These are phyloP conservation scores for Siniperca scherzeri DNA, from an alignment of 2,797 vertebrate species.

Conservation along the genomic window DNA sequence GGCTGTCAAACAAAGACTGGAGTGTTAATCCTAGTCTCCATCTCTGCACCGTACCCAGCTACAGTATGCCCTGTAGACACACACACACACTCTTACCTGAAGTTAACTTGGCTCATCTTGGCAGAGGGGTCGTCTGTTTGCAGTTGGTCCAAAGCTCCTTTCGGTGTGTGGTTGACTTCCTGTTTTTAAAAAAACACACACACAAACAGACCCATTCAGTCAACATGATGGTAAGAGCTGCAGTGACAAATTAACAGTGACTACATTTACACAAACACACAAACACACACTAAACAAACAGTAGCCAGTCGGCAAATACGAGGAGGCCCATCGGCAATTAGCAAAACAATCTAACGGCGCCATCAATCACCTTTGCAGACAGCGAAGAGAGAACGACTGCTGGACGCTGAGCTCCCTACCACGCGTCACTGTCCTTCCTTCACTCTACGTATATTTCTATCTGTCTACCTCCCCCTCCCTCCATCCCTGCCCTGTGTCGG, in stretches of 20 bases:
- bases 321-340: slow-evolving; percentile 63
- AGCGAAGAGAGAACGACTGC: slow-evolving; percentile 24
- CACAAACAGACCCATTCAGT: slow-evolving; percentile 10
- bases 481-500: slow-evolving; percentile 44
- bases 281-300: slow-evolving; percentile 13
- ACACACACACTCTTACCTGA: slow-evolving; percentile 69
- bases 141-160: slow-evolving; percentile 67
- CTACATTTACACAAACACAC: neutral
- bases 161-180: slow-evolving; percentile 73
- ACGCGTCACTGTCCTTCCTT: slow-evolving; percentile 39
- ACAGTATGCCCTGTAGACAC: slow-evolving; percentile 1
- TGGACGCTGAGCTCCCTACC: slow-evolving; percentile 36
- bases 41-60: neutral
- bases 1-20: slow-evolving; percentile 69
- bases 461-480: slow-evolving; percentile 54
- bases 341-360: slow-evolving; percentile 29
- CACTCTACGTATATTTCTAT: slow-evolving; percentile 55
- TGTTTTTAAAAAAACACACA: slow-evolving; percentile 48
- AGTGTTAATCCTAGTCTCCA: slow-evolving; percentile 62
- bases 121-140: slow-evolving; percentile 41
- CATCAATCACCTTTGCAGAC: slow-evolving; percentile 69
- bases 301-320: neutral
- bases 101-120: slow-evolving; percentile 71
- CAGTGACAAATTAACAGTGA: slow-evolving; percentile 13
- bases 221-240: neutral